Base-by-base conservation (phyloP, 1,140 invertebrate genomes). In the Zaprionus lachaisei region DNA sequence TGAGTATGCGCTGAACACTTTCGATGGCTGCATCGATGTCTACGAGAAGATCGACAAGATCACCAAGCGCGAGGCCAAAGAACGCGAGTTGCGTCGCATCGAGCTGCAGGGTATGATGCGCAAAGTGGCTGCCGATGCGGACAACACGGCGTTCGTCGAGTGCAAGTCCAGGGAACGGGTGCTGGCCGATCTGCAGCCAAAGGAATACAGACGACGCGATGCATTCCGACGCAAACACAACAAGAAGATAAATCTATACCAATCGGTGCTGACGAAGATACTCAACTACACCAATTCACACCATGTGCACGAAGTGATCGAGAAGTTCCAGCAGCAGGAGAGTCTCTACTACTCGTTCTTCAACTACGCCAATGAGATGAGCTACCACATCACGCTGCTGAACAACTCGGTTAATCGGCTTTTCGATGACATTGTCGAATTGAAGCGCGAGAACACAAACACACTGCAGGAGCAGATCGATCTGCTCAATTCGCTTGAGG, bases 311-410 rank as follows among this genome's bases (percentile, higher is more conserved):
- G 80, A 86, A 22, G 87, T 91, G 11, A 92, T 92, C 6, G 80
- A 90, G 0, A 91, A 89, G 69, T 92, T 91, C 51, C 83, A 86
- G 54, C 72, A 83, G 64, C 83, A 91, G 72, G 91, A 92, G 66
- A 90, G 83, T 41, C 80, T 92, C 17, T 90, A 86, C 61, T 92
- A 91, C 72, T 91, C 91, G 0, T 89, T 89, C 72, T 91, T 91
- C 47, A 92, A 92, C 62, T 91, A 92, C n/a, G 81, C 89, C 55
- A 92, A 92, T 57, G 91, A 91, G 69, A 84, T 92, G 74, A 91
- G 81, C 64, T 91, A 89, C 56, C 91, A 91, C 41, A 83, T 92
- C 4, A 90, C 86, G 9, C 34, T 92, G 49, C 76, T 92, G 0
- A 91, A 92, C 57, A 91, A 92, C 26, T 86, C 85, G 2, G 80